Evolutionary conservation across 1,140 invertebrate genomes (phyloP).

Genomic region (Sitobion miscanthi): DNA sequence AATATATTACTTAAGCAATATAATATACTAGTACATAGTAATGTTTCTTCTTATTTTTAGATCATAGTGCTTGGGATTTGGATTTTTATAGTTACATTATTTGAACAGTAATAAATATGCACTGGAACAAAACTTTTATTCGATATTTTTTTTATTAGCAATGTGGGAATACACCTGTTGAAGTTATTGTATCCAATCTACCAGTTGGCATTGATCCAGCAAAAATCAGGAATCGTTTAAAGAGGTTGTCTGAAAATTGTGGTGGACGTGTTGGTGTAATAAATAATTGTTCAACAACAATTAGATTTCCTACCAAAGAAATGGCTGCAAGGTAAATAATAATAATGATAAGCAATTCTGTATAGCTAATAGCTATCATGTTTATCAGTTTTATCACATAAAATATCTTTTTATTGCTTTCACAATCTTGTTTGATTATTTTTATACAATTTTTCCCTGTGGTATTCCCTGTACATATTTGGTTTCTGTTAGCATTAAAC

Average conservation of each 20-base stretch:
- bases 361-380: background rate
- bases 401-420: slow-evolving; percentile 42
- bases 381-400: slow-evolving; percentile 48
- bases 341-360: slow-evolving; percentile 22
- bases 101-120: background rate
- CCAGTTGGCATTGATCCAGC: slow-evolving; percentile 63
- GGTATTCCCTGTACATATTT: slow-evolving; percentile 49
- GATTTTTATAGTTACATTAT: background rate
- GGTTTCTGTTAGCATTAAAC: background rate
- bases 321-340: slow-evolving; percentile 74
- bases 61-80: background rate
- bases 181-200: slow-evolving; percentile 66
- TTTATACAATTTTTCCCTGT: slow-evolving; percentile 41
- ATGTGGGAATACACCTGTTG: slow-evolving; percentile 60
- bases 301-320: slow-evolving; percentile 75
- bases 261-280: slow-evolving; percentile 77
- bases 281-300: slow-evolving; percentile 70
- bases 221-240: slow-evolving; percentile 68
- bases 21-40: background rate
- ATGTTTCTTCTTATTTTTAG: background rate
- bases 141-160: slow-evolving; percentile 55
- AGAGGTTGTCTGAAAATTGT: slow-evolving; percentile 78
- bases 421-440: slow-evolving; percentile 36
- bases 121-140: background rate
- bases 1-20: background rate